A percentile compares a stretch with the other conserved stretches of the same genome.
phyloP scores from a whole-genome alignment of 1,140 invertebrate species.

The Halyomorpha halys region DNA sequence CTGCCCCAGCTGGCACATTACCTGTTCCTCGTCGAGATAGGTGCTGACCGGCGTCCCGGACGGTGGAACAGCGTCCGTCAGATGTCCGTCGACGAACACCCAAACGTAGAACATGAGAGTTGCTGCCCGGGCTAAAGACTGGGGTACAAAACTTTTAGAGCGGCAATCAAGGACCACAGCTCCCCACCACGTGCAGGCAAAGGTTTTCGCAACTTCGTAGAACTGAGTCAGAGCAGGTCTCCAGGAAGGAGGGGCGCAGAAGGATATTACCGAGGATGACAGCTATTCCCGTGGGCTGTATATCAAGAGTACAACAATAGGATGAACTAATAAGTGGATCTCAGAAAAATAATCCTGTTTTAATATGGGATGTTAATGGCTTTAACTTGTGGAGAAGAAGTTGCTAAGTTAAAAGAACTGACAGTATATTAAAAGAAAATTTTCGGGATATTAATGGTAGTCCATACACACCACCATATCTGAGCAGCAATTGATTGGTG shows the following conservation, averaged over 20 bases:
- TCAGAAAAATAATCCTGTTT: too few relatives aligned
- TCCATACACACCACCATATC: too few relatives aligned
- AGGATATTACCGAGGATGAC: too few relatives aligned
- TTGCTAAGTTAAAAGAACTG: too few relatives aligned
- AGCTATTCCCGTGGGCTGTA: too few relatives aligned
- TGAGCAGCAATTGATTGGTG: too few relatives aligned
- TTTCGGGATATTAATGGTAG: too few relatives aligned
- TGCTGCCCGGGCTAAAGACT: neutral
- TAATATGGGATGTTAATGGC: too few relatives aligned
- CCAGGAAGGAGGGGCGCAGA: neutral
- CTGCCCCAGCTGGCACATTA: neutral
- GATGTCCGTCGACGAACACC: conserved; percentile 29
- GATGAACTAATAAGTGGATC: too few relatives aligned
- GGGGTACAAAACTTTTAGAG: neutral
- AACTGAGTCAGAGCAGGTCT: neutral
- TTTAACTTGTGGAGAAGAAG: too few relatives aligned
- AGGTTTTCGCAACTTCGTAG: conserved; percentile 3
- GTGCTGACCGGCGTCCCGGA: neutral
- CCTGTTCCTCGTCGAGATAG: conserved; percentile 2
- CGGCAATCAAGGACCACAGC: conserved; percentile 7
- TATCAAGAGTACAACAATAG: too few relatives aligned
- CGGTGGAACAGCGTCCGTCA: conserved; percentile 24
- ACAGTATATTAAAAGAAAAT: too few relatives aligned
- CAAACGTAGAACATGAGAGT: conserved; percentile 21
- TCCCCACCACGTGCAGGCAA: neutral